A percentile compares a stretch with the other conserved stretches of the same genome.
phyloP scores from a whole-genome alignment of 2,113 vertebrate species.

The Panthera uncia region DNA sequence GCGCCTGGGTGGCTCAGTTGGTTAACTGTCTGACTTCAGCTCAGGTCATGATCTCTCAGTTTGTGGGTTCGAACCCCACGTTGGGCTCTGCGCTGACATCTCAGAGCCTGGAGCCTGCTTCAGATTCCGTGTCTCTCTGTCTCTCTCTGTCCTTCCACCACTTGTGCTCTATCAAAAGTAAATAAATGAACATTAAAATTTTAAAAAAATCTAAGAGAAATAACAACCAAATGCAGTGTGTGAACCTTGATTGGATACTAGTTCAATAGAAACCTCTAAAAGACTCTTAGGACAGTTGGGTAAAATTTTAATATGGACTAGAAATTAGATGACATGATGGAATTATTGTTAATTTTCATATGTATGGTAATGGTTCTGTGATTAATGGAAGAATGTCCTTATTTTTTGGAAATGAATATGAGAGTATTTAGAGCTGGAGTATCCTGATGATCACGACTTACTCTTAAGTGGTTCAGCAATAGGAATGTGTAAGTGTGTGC shows the following conservation, averaged over 20 bases:
- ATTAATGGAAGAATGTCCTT: neutral
- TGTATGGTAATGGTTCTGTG: neutral
- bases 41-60: too few relatives aligned
- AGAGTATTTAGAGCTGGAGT: neutral
- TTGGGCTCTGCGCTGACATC: too few relatives aligned
- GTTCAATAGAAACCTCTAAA: neutral
- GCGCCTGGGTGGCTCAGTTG: too few relatives aligned
- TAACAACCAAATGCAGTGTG: neutral
- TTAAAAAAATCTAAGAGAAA: neutral
- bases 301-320: neutral
- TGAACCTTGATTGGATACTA: neutral
- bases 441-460: neutral
- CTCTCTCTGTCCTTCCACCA: too few relatives aligned
- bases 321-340: neutral
- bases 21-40: too few relatives aligned
- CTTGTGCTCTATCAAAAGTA: too few relatives aligned
- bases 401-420: neutral
- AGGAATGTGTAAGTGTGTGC: neutral
- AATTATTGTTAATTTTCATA: slow-evolving; percentile 29
- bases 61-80: too few relatives aligned
- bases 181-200: too few relatives aligned
- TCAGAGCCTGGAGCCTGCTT: too few relatives aligned
- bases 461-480: neutral
- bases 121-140: too few relatives aligned
- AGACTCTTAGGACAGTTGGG: neutral